Percentiles rank a stretch among this genome's conserved stretches.
These are phyloP conservation scores for Aplysina aerophoba DNA, from an alignment of 37 sponge, comb jelly and placozoan species.

Conservation along the genomic window DNA sequence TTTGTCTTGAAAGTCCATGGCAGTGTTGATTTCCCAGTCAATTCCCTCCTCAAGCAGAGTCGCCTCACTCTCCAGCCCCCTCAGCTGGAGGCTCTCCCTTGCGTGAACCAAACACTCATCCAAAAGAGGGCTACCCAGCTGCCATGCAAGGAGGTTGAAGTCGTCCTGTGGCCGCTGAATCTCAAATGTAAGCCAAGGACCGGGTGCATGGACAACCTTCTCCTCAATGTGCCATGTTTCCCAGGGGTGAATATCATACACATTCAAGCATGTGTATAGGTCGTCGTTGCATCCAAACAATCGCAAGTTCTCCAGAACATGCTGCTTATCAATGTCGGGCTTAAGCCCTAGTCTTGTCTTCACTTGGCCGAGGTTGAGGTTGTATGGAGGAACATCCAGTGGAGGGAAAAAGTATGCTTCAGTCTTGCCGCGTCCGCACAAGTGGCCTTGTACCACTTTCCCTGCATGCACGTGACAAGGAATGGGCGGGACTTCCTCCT, in stretches of 20 bases:
- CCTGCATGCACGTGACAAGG: constrained; percentile 92
- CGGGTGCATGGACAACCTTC: constrained; percentile 87
- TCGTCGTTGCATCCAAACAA: constrained; percentile 75
- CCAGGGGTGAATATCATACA: constrained; percentile 74
- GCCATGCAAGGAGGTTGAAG: constrained; percentile 87
- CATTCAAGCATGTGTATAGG: constrained; percentile 72
- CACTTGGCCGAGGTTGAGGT: constrained; percentile 54
- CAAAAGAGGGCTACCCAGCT: constrained; percentile 58
- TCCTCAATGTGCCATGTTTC: constrained; percentile 82
- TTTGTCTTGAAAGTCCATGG: constrained; percentile 44
- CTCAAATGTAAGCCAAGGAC: constrained; percentile 93
- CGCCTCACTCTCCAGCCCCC: constrained; percentile 59
- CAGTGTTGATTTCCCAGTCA: constrained; percentile 80
- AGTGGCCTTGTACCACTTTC: constrained; percentile 67
- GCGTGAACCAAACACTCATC: constrained; percentile 2
- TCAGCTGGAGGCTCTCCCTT: constrained; percentile 60
- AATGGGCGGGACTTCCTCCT: constrained; percentile 84
- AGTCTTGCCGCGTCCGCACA: constrained; percentile 77
- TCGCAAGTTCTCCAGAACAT: constrained; percentile 51
- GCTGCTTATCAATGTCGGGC: constrained; percentile 41
- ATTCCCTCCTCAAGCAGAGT: constrained; percentile 70
- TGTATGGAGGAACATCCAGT: constrained; percentile 81
- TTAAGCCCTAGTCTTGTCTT: constrained; percentile 78
- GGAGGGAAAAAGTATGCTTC: constrained; percentile 96
- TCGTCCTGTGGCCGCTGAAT: constrained; percentile 93